These are phyloP conservation scores for Drosophila chauvacae DNA, from an alignment of 1,140 invertebrate genomes.

Conservation along the genomic window DNA sequence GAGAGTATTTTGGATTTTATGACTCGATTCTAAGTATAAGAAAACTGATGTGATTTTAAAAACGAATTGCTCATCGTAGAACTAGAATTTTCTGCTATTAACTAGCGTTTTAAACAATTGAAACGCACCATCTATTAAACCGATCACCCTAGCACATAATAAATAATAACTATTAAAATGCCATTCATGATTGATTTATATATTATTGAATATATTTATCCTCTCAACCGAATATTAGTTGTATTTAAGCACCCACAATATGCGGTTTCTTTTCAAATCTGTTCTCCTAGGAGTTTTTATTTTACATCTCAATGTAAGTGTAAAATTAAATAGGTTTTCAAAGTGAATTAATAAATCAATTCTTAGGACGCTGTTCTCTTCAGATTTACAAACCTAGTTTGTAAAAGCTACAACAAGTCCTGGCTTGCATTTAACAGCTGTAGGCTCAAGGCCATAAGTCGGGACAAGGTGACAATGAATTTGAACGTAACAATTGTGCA, in stretches of 20 bases:
- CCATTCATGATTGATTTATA: background rate
- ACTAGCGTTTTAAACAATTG: background rate
- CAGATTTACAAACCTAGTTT: background rate
- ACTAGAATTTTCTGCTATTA: background rate
- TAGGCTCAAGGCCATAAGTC: background rate
- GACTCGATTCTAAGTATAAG: too few relatives aligned
- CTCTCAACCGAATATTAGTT: background rate
- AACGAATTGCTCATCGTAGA: too few relatives aligned
- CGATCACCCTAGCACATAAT: background rate
- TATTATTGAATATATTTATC: background rate
- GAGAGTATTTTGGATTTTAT: background rate
- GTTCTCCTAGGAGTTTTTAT: background rate
- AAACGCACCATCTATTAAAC: background rate
- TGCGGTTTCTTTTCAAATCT: background rate
- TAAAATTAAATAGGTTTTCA: fast-evolving
- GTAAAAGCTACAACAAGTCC: constrained; percentile 6
- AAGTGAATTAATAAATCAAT: too few relatives aligned
- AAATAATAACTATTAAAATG: background rate
- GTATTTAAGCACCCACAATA: background rate
- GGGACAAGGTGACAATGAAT: constrained; percentile 4
- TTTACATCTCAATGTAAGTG: background rate
- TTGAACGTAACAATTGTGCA: background rate
- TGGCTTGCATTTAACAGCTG: background rate
- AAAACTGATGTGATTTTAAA: too few relatives aligned
- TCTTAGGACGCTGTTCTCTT: background rate